phyloP scores from a whole-genome alignment of 2,888 invertebrate species.

The Oligia fasciuncula region DNA sequence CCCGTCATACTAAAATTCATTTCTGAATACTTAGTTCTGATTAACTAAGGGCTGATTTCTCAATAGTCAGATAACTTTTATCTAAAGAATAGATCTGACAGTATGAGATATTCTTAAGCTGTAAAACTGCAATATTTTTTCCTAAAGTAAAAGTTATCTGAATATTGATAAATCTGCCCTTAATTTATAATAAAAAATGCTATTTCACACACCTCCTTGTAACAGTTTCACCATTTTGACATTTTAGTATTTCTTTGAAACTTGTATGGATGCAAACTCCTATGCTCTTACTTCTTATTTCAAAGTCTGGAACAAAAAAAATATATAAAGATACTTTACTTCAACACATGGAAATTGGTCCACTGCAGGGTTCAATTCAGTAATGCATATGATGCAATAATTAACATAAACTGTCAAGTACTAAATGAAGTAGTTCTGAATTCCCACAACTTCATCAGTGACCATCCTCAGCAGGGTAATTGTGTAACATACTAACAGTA shows the following conservation, averaged over 20 bases:
- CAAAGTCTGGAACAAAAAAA: slow-evolving; percentile 90
- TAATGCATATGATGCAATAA: background rate
- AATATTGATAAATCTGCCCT: too few relatives aligned
- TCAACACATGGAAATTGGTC: background rate
- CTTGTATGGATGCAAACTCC: slow-evolving; percentile 95
- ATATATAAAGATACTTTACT: background rate
- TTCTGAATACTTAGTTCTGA: background rate
- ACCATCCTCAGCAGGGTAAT: background rate
- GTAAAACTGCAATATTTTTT: too few relatives aligned
- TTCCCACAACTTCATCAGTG: background rate
- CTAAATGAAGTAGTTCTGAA: background rate
- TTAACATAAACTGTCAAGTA: background rate
- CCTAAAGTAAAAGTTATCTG: too few relatives aligned
- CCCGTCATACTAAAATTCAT: background rate
- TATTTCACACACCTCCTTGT: slow-evolving; percentile 91
- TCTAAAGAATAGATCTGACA: too few relatives aligned
- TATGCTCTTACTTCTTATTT: slow-evolving; percentile 94
- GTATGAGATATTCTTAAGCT: too few relatives aligned
- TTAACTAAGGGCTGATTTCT: too few relatives aligned
- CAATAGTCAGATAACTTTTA: too few relatives aligned
- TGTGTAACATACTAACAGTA: background rate
- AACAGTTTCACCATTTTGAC: slow-evolving; percentile 94
- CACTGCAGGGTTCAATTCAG: background rate
- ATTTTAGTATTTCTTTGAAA: slow-evolving; percentile 95
- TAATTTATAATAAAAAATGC: background rate